A percentile compares a stretch with the other conserved stretches of the same genome.
Conservation (phyloP, 2,113 vertebrate genomes). For the Labeo catla region DNA sequence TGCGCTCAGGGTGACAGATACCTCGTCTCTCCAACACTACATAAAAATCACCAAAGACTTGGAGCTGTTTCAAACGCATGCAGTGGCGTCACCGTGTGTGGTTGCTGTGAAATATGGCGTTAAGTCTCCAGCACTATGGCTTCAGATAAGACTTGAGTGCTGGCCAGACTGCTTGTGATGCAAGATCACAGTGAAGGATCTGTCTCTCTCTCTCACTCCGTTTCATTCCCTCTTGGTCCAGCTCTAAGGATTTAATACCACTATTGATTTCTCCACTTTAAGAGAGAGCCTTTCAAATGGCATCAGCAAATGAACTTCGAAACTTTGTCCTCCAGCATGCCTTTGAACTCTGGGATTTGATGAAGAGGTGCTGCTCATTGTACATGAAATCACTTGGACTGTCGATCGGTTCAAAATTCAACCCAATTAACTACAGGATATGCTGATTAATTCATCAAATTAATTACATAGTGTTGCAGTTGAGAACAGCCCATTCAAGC, state of each 20-base stretch:
- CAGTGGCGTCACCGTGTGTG: not conserved
- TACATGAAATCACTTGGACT: conserved; percentile 9
- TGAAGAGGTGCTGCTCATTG: conserved; percentile 30
- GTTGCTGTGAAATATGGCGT: conserved; percentile 2
- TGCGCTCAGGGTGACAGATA: conserved; percentile 58
- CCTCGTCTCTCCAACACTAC: conserved; percentile 44
- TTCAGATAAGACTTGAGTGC: conserved; percentile 42
- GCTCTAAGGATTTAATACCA: conserved; percentile 48
- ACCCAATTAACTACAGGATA: not conserved
- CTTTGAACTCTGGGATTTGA: conserved; percentile 38
- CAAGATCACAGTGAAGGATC: conserved; percentile 22
- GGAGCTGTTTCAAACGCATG: not conserved
- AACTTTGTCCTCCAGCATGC: conserved; percentile 26
- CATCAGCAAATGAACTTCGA: conserved; percentile 50
- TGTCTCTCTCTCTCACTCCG: conserved; percentile 22
- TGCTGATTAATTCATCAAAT: not conserved
- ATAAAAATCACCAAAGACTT: conserved; percentile 22
- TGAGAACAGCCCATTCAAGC: not conserved
- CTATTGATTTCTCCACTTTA: conserved; percentile 54
- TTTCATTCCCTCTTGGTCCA: conserved; percentile 15
- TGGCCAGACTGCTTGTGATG: conserved; percentile 27
- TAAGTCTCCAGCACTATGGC: conserved; percentile 2
- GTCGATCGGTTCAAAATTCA: not conserved
- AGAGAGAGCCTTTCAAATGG: conserved; percentile 47
- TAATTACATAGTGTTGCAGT: not conserved